Evolutionary conservation across 2,888 invertebrate species (phyloP).

Genomic region (Mellilla xanthometata): DNA sequence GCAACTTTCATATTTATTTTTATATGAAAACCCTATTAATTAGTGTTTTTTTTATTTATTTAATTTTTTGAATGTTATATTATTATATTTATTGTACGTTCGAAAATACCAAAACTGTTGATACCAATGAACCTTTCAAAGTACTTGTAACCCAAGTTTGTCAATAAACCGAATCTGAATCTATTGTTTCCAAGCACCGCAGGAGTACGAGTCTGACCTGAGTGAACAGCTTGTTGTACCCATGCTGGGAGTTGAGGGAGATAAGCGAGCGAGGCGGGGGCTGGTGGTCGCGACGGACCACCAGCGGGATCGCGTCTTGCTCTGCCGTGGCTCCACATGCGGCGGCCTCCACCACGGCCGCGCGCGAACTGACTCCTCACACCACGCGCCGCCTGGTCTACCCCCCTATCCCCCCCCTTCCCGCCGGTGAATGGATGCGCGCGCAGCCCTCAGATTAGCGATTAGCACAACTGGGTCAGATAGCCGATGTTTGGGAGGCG

Average conservation of each 20-base stretch:
- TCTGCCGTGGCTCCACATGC: conserved; percentile 72
- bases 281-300: conserved; percentile 77
- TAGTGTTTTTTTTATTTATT: too few species aligned
- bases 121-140: too few species aligned
- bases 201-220: too few species aligned
- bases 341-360: conserved; percentile 50
- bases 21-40: too few species aligned
- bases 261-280: conserved; percentile 85
- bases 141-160: too few species aligned
- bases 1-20: too few species aligned
- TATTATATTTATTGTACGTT: too few species aligned
- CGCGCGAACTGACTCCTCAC: conserved; percentile 43
- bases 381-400: conserved; percentile 24
- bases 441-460: conserved; percentile 56
- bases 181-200: not conserved
- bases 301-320: conserved; percentile 77
- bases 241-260: conserved; percentile 89
- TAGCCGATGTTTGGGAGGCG: conserved; percentile 26
- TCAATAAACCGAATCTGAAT: too few species aligned
- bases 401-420: conserved; percentile 19
- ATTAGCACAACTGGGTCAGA: conserved; percentile 52
- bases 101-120: too few species aligned
- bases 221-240: conserved; percentile 92
- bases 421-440: conserved; percentile 66
- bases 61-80: too few species aligned